Conservation (phyloP, 2,888 invertebrate genomes). For the Eueremaeus valkanovi region DNA sequence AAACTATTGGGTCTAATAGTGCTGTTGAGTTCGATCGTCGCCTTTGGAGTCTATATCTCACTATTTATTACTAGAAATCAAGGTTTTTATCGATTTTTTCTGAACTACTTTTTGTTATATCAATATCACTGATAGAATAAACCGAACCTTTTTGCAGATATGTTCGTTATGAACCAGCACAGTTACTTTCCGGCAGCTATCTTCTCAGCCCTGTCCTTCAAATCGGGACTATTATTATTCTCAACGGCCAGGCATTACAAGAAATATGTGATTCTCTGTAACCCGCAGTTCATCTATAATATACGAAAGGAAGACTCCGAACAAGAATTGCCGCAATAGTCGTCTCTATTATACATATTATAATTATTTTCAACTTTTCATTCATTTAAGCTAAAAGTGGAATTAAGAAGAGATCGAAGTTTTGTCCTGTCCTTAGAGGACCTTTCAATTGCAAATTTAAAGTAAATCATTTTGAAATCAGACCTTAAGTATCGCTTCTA, state of each 20-base stretch:
- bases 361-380: too few species aligned
- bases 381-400: too few species aligned
- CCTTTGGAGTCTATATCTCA: constrained; percentile 28
- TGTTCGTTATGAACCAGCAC: not conserved
- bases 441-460: too few species aligned
- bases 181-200: constrained; percentile 15
- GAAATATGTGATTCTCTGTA: constrained; percentile 25
- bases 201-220: constrained; percentile 10
- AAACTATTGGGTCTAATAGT: constrained; percentile 25
- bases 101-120: too few species aligned
- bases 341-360: too few species aligned
- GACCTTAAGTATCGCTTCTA: too few species aligned
- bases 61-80: constrained; percentile 26
- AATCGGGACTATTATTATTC: not conserved
- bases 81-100: constrained; percentile 1
- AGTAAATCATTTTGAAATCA: too few species aligned
- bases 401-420: not conserved
- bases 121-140: not conserved
- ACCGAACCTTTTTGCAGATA: not conserved
- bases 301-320: constrained; percentile 19
- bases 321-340: constrained; percentile 17
- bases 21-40: not conserved
- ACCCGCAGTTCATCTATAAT: constrained; percentile 18
- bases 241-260: constrained; percentile 22
- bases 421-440: too few species aligned